Conservation (phyloP, 2,797 vertebrate genomes). For the Echiichthys vipera region DNA sequence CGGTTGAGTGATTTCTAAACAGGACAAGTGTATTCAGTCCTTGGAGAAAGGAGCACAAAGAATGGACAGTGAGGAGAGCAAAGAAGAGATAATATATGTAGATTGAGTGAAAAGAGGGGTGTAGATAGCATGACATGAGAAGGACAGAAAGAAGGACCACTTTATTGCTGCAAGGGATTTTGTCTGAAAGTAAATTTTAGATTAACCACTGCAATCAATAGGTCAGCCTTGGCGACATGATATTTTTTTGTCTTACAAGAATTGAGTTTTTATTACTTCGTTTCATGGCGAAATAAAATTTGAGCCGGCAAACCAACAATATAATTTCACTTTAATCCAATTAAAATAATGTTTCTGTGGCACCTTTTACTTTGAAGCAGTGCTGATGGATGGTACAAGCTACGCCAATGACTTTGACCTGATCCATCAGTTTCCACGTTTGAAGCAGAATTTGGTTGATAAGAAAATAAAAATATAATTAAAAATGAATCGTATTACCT, state of each 20-base stretch:
- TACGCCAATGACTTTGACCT: background rate
- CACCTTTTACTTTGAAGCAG: constrained; percentile 3
- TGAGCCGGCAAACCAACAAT: constrained; percentile 4
- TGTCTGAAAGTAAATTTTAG: background rate
- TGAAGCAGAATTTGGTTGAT: constrained; percentile 6
- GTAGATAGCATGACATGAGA: background rate
- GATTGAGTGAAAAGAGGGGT: background rate
- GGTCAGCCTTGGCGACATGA: background rate
- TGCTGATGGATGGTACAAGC: constrained; percentile 5
- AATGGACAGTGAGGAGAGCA: constrained; percentile 1
- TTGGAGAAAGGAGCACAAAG: constrained; percentile 3
- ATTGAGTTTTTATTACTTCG: constrained; percentile 1
- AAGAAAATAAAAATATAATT: constrained; percentile 37
- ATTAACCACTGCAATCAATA: background rate
- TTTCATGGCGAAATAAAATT: background rate
- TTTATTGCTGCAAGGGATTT: background rate
- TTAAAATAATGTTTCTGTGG: background rate
- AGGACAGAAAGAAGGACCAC: background rate
- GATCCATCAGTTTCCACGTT: constrained; percentile 12
- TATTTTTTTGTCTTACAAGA: constrained; percentile 1
- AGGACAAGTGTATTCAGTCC: constrained; percentile 21
- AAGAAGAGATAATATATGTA: background rate
- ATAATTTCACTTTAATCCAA: constrained; percentile 8
- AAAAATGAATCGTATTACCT: too few species aligned
- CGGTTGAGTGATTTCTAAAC: constrained; percentile 25